Percentiles rank a stretch among this genome's conserved stretches.
These are phyloP conservation scores for Aspiorhynchus laticeps DNA, from an alignment of 2,113 vertebrate genomes.

Conservation along the genomic window DNA sequence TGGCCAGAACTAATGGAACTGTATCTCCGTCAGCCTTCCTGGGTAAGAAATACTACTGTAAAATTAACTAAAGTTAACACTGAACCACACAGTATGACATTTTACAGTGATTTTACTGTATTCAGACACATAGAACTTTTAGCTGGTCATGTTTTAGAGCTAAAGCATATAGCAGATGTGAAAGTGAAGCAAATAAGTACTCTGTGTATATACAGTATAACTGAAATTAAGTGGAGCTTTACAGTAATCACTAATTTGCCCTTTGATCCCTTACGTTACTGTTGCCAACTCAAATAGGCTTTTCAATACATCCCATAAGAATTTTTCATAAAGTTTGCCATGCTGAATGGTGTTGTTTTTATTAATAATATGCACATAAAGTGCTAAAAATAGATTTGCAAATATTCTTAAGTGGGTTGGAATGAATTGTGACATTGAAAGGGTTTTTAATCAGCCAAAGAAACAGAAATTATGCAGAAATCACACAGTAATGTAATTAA, in stretches of 20 bases:
- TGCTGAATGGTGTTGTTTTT: neutral
- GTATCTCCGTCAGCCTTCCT: conserved; percentile 97
- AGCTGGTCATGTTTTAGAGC: neutral
- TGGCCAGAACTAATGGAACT: conserved; percentile 93
- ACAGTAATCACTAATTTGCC: neutral
- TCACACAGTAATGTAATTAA: neutral
- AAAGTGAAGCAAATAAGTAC: neutral
- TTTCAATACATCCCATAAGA: neutral
- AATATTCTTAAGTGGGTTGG: neutral
- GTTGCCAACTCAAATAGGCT: neutral
- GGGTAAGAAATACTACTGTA: conserved; percentile 73
- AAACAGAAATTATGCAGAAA: too few species aligned
- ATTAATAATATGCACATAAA: neutral
- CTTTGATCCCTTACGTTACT: neutral
- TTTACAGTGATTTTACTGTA: neutral
- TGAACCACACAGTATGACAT: neutral
- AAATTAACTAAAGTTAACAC: neutral
- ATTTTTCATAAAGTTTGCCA: neutral
- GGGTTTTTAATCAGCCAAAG: neutral
- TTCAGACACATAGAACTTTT: too few species aligned
- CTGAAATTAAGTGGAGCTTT: neutral
- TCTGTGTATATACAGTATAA: neutral
- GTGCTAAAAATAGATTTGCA: neutral
- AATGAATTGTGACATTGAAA: neutral
- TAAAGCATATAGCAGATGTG: neutral